These are phyloP conservation scores for Microcebus tavaratra DNA, from an alignment of 2,113 vertebrate genomes.

Conservation along the genomic window DNA sequence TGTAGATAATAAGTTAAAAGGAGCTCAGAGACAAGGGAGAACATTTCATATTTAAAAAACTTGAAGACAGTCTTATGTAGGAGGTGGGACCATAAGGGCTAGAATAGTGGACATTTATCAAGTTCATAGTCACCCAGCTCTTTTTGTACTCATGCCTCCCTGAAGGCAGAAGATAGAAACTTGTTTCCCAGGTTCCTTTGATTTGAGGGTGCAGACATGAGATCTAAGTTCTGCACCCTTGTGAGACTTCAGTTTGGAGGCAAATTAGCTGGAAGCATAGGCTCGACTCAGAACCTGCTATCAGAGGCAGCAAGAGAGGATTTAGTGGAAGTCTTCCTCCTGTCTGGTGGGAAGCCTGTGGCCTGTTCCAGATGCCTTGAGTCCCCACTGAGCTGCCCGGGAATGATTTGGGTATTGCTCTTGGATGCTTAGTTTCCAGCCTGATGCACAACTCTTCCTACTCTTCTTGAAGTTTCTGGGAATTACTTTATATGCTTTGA, in stretches of 20 bases:
- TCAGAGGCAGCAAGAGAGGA: neutral
- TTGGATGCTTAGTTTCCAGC: neutral
- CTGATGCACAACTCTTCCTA: neutral
- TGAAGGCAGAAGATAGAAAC: neutral
- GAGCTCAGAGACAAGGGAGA: neutral
- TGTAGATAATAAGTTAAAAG: neutral
- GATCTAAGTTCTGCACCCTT: neutral
- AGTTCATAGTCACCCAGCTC: neutral
- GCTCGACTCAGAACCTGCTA: neutral
- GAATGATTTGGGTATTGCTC: neutral
- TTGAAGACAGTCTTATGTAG: neutral
- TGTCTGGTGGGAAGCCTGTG: neutral
- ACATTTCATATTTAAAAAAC: neutral
- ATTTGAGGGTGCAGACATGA: neutral
- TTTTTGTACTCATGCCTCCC: neutral
- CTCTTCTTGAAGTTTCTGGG: neutral
- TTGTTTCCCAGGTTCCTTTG: neutral
- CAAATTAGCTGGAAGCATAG: neutral
- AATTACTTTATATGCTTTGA: neutral
- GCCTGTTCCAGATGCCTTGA: neutral
- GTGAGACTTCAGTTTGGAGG: neutral
- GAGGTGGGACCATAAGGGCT: neutral
- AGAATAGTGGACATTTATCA: neutral
- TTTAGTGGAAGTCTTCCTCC: neutral
- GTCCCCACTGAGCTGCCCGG: no score